Base-by-base conservation (phyloP, 1,140 invertebrate genomes). In the Cotesia typhae region DNA sequence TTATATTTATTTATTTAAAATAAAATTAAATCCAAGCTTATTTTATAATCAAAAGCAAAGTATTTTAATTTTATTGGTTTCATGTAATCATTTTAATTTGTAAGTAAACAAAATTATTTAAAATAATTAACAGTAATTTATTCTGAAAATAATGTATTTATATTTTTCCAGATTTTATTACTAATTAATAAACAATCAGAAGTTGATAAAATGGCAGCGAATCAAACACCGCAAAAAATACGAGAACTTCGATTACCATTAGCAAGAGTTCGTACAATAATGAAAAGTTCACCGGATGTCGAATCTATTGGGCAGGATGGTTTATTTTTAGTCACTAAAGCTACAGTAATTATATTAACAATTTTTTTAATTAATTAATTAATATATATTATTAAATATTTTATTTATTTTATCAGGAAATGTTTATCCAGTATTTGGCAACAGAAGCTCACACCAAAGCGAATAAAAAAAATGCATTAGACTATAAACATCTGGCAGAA, bases 281-380 rank as follows among this genome's bases (percentile, higher is more conserved):
- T 95, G 93, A 95, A 94, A 88, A 94, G 93, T 85, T 94, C 93
- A 2, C 93, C 93, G 47, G 92, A 94, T 79, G 93, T 94, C 1
- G 93, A 94, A 74, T 90, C 90, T 38, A 91, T 95, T 52, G 92
- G 92, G 51, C 91, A 91, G 79, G 93, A 94, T 83, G 91, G 92
- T 12, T 85, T 94, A 17, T 91, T 90, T 82, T 81, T 93, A 68
- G 91, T 93, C 60, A 90, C 91, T 6, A 92, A 92, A 90, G 92
- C 93, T 35, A 92, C 93, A 61, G 93, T 94, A 88, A 88, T 87
- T 87, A 67, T 72, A 17, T 57, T 35, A 28, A 36, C 41, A 17
- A 9, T 51, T 36, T 66, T 59, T 67, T 52, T 12, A 7, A 6
- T 12, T 17, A 59, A 70, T 61, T 61, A 35, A 61, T 61, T 3